Conservation (phyloP, 2,797 vertebrate species). For the Leptoclinus maculatus region DNA sequence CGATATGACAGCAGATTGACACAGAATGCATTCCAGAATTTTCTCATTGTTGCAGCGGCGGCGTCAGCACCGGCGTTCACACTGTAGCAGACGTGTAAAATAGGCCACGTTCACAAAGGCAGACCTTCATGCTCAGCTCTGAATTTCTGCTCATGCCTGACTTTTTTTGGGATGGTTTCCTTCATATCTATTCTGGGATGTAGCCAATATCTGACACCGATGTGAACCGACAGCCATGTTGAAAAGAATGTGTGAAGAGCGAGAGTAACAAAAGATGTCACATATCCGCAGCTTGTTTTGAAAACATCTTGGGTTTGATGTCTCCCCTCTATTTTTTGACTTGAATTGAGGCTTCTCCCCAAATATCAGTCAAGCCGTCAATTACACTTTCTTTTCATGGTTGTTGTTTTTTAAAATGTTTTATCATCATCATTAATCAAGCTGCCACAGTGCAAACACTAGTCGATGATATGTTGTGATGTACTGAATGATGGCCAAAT, state of each 20-base stretch:
- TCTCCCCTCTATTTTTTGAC: conserved; percentile 52
- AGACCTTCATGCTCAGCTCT: conserved; percentile 10
- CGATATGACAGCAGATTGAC: conserved; percentile 13
- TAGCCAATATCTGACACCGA: conserved; percentile 54
- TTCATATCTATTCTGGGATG: conserved; percentile 60
- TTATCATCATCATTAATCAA: conserved; percentile 12
- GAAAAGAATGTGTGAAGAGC: conserved; percentile 49
- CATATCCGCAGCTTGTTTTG: conserved; percentile 50
- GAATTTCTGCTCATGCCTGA: conserved; percentile 24
- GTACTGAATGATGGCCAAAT: background rate
- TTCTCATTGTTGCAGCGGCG: background rate
- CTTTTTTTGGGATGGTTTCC: conserved; percentile 29
- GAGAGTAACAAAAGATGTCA: conserved; percentile 60
- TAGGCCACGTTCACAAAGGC: conserved; percentile 23
- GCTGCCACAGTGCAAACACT: background rate
- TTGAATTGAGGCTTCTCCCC: conserved; percentile 43
- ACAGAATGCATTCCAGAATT: conserved; percentile 13
- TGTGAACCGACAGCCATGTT: conserved; percentile 50
- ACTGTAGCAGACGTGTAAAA: conserved; percentile 16
- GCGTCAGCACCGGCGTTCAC: background rate
- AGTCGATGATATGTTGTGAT: background rate
- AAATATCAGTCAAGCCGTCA: conserved; percentile 41
- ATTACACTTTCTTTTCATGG: conserved; percentile 7
- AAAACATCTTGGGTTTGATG: conserved; percentile 45
- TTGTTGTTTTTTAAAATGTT: background rate